These are phyloP conservation scores for Scomber scombrus DNA, from an alignment of 2,113 vertebrate genomes.

Conservation along the genomic window DNA sequence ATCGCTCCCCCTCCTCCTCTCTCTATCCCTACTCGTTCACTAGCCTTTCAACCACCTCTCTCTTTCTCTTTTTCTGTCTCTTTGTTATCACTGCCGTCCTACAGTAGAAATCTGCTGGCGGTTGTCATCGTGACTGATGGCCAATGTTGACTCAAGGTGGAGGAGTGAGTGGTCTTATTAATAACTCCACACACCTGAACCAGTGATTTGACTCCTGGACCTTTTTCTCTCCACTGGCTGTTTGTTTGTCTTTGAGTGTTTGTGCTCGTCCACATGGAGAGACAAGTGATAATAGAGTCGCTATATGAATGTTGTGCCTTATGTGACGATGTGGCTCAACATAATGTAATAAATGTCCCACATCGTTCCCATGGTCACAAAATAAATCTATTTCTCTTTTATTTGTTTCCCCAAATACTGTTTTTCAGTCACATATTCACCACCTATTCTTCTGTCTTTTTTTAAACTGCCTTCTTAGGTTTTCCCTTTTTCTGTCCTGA, in stretches of 20 bases:
- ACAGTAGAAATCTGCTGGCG: constrained; percentile 34
- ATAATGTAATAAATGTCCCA: too few relatives aligned
- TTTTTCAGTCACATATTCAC: too few relatives aligned
- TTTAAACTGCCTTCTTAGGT: too few relatives aligned
- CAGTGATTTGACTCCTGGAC: constrained; percentile 15
- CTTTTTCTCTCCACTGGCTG: not conserved
- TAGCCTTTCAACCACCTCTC: not conserved
- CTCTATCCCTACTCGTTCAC: not conserved
- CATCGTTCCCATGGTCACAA: too few relatives aligned
- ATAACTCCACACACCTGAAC: constrained; percentile 29
- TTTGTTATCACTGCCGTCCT: constrained; percentile 20
- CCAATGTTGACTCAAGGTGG: constrained; percentile 28
- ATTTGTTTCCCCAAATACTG: too few relatives aligned
- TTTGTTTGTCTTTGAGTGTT: not conserved
- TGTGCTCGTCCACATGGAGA: not conserved
- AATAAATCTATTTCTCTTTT: too few relatives aligned
- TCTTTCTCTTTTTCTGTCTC: not conserved
- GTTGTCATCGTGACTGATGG: constrained; percentile 66
- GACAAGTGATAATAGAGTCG: not conserved
- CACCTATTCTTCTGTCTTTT: too few relatives aligned
- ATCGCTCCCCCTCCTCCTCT: not conserved
- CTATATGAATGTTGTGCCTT: too few relatives aligned
- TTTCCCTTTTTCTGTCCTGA: too few relatives aligned
- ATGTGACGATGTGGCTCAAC: too few relatives aligned
- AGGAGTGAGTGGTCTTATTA: constrained; percentile 23